These are phyloP conservation scores for Cephus spinipes DNA, from an alignment of 2,888 invertebrate species.

Conservation along the genomic window DNA sequence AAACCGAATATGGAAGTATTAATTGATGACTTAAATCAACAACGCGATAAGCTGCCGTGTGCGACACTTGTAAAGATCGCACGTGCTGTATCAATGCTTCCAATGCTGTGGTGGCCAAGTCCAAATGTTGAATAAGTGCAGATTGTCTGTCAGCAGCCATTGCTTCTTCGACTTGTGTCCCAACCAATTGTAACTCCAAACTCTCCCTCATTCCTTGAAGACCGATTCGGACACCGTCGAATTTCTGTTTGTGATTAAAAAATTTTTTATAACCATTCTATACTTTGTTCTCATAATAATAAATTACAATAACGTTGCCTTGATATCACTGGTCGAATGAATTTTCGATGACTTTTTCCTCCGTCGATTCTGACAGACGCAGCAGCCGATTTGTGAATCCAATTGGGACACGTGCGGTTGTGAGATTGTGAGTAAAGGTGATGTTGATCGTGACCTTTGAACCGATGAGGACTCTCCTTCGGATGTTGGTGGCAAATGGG, in stretches of 20 bases:
- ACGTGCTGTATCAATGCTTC: constrained; percentile 40
- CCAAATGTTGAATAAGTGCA: constrained; percentile 37
- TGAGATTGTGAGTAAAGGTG: constrained; percentile 20
- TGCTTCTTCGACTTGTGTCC: constrained; percentile 41
- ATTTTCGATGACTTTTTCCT: constrained; percentile 24
- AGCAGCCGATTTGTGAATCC: constrained; percentile 7
- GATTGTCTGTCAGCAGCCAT: constrained; percentile 38
- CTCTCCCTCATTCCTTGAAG: constrained; percentile 30
- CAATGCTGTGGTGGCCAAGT: constrained; percentile 32
- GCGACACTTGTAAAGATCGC: constrained; percentile 38
- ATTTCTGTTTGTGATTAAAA: constrained; percentile 6
- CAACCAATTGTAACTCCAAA: constrained; percentile 36
- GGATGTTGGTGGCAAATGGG: constrained; percentile 29
- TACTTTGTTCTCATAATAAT: background rate
- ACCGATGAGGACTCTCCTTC: constrained; percentile 35
- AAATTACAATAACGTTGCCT: constrained; percentile 12
- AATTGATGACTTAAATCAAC: constrained; percentile 37
- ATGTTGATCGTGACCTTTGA: constrained; percentile 27
- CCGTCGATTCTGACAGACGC: constrained; percentile 22
- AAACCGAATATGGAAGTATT: constrained; percentile 18
- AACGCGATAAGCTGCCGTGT: constrained; percentile 37
- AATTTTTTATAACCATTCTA: background rate
- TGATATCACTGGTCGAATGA: constrained; percentile 13
- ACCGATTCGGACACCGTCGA: constrained; percentile 4
- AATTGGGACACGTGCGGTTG: constrained; percentile 8